Evolutionary conservation across 2,113 vertebrate species (phyloP).

Genomic region (Solea senegalensis): DNA sequence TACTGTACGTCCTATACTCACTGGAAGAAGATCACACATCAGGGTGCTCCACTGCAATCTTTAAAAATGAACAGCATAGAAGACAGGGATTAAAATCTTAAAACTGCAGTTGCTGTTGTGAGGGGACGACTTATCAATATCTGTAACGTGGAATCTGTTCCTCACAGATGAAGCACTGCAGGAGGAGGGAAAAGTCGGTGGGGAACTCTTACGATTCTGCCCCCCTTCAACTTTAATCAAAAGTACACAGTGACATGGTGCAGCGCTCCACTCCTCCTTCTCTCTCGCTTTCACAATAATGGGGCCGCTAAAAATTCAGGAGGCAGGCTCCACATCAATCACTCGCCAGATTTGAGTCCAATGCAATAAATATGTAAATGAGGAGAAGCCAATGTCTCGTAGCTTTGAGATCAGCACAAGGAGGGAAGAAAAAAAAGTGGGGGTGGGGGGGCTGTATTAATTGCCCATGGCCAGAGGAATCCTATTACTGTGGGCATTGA

Average conservation of each 20-base stretch:
- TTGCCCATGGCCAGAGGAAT: conserved; percentile 99
- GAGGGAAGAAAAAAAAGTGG: conserved; percentile 71
- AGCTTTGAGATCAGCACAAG: conserved; percentile 93
- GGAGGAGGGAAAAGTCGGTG: conserved; percentile 61
- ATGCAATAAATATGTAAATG: conserved; percentile 99
- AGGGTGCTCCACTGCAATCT: neutral
- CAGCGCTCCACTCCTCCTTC: conserved; percentile 57
- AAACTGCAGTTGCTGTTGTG: conserved; percentile 36
- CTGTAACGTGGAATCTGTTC: conserved; percentile 45
- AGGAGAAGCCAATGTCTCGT: conserved; percentile 96
- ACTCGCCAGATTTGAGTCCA: conserved; percentile 96
- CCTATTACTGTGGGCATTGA: conserved; percentile 99
- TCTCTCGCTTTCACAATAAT: conserved; percentile 91
- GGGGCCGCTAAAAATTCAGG: conserved; percentile 98
- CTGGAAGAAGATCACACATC: no score
- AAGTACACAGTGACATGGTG: conserved; percentile 90
- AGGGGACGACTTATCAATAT: conserved; percentile 52
- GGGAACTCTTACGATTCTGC: conserved; percentile 87
- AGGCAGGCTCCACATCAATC: conserved; percentile 99
- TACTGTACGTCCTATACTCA: no score
- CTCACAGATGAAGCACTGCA: conserved; percentile 50
- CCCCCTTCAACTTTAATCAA: conserved; percentile 99
- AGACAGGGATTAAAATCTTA: conserved; percentile 37
- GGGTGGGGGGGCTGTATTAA: conserved; percentile 98
- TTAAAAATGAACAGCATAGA: conserved; percentile 26